A percentile compares a stretch with the other conserved stretches of the same genome.
phyloP scores from a whole-genome alignment of 2,888 invertebrate genomes.

The Nomada flava region DNA sequence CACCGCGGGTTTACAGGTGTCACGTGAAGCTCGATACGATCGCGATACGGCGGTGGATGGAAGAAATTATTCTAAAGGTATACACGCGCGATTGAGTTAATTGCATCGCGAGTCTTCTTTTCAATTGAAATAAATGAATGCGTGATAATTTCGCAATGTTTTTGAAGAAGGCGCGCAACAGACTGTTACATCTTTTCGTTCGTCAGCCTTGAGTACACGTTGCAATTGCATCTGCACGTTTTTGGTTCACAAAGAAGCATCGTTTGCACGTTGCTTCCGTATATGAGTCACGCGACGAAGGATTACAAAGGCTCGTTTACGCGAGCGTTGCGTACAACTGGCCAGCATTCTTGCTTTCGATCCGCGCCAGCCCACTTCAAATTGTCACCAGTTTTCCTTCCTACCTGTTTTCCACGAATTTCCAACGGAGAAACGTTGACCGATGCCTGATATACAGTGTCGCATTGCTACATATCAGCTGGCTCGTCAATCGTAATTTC shows the following conservation, averaged over 20 bases:
- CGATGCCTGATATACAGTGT: background rate
- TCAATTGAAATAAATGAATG: too few species aligned
- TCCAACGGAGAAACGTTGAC: constrained; percentile 48
- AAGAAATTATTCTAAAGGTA: too few species aligned
- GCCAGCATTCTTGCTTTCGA: constrained; percentile 30
- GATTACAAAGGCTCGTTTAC: constrained; percentile 64
- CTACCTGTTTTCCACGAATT: constrained; percentile 36
- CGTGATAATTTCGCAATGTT: background rate
- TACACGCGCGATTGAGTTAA: too few species aligned
- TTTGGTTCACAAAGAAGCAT: constrained; percentile 43
- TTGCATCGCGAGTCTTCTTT: too few species aligned
- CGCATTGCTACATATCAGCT: background rate
- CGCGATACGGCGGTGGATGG: too few species aligned
- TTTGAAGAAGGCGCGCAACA: too few species aligned
- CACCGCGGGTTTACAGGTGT: constrained; percentile 43
- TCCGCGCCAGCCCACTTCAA: constrained; percentile 20
- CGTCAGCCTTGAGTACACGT: background rate
- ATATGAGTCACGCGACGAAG: constrained; percentile 60
- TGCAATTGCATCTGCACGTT: background rate
- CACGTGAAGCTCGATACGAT: background rate
- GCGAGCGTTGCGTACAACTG: constrained; percentile 57
- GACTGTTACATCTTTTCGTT: background rate
- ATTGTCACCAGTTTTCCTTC: constrained; percentile 53
- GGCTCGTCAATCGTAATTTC: too few species aligned
- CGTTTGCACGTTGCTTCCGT: constrained; percentile 66